Percentiles rank a stretch among this genome's conserved stretches.
These are phyloP conservation scores for Lagenorhynchus albirostris DNA, from an alignment of 2,113 vertebrate genomes.

Conservation along the genomic window DNA sequence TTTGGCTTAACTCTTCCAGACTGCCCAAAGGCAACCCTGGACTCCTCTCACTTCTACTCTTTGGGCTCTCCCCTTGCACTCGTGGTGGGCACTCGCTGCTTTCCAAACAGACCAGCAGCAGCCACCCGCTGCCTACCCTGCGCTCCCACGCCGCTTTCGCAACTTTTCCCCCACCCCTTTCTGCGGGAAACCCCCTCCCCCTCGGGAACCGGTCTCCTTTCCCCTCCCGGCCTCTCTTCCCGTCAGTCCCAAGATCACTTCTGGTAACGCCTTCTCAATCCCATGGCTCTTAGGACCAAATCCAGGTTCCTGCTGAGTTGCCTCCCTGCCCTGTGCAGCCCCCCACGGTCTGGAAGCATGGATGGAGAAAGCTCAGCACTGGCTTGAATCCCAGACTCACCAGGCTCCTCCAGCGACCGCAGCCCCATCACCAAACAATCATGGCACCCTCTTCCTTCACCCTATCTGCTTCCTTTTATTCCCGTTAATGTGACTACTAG, in stretches of 20 bases:
- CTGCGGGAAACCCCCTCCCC: not conserved
- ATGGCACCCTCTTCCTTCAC: not conserved
- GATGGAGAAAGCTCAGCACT: not conserved
- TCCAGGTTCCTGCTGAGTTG: not conserved
- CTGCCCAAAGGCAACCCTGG: not conserved
- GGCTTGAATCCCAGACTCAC: not conserved
- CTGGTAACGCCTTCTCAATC: conserved; percentile 31
- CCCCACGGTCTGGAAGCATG: not conserved
- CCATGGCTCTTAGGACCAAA: not conserved
- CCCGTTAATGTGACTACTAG: not conserved
- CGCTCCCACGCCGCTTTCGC: not conserved
- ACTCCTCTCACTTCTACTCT: not conserved
- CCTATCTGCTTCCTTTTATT: not conserved
- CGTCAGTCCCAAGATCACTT: conserved; percentile 53
- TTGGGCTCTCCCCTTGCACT: not conserved
- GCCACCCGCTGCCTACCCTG: not conserved
- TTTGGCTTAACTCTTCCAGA: not conserved
- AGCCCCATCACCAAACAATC: conserved; percentile 54
- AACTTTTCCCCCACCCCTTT: not conserved
- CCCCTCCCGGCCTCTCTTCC: conserved; percentile 66
- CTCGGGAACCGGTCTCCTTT: not conserved
- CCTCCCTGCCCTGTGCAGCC: not conserved
- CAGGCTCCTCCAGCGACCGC: conserved; percentile 1
- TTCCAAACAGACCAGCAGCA: not conserved
- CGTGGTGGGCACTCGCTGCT: not conserved